Evolutionary conservation across 1,140 invertebrate genomes (phyloP), one percentile per base, ranked within the genome.

Genomic region (Octopus sinensis): DNA sequence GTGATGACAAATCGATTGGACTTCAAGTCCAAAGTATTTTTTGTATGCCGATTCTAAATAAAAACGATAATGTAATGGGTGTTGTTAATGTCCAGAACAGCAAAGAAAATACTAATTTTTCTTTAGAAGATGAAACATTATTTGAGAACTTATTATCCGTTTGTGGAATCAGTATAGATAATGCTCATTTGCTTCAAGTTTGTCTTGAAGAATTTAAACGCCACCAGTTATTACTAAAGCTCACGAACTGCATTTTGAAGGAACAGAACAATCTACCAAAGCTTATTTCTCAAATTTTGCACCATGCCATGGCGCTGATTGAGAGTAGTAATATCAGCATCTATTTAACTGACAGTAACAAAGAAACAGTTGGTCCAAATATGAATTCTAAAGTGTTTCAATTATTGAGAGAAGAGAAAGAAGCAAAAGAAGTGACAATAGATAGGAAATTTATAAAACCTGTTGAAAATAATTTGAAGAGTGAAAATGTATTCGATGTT

Each of bases 61-160:
- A 96, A 88, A 96, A 97, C 85, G 96, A 96, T 0, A 96, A 98
- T 86, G 96, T 98, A 4, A 96, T 99, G 84, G 97, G 97, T 6
- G 97, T 98, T 1, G 97, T 97, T 71, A 96, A 98, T 92, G 97
- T 98, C 86, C 98, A 98, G 86, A 99, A 99, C 91, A 98, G 98
- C 80, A 84, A 86, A n/a, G 83, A 82, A 43, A 88, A 86, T 9
- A 86, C 87, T 80, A 86, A 88, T 77, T 89, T 90, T 84, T 88
- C 86, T 30, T 6, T n/a, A 73, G 7, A 73, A 73, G 68, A 73
- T 17, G 68, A 73, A 23, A 6, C 13, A 4, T 5, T 98, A 76
- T 98, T 98, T 90, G 92, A 94, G 12, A 94, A 96, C 71, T 98
- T 98, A 91, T 92, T 98, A 43, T 97, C 96, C 17, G 98, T 99